Evolutionary conservation across 2,888 invertebrate genomes (phyloP), one percentile per base, ranked within the genome.

Genomic region (Dynastes maya): DNA sequence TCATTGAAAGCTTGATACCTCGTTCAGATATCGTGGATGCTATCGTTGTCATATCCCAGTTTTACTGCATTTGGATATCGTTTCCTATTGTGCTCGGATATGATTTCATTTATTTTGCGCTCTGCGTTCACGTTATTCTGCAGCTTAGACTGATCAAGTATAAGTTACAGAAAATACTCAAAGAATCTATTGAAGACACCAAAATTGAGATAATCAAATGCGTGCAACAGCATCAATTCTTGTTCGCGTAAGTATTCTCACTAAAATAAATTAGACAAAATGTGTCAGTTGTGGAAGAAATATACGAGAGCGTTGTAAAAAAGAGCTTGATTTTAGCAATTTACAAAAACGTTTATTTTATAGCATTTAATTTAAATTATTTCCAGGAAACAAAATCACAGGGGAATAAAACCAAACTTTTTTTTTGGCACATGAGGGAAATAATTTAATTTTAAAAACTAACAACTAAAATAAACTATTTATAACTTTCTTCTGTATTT

Each of bases 111-210:
- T 75, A 75, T 32, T 40, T 75, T 2, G 53, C 53, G 2, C 13
- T 53, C 13, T 53, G 53, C 13, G 16, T 53, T 3, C 53, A 53
- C 4, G 37, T 75, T 40, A n/a, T 64, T 5, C 27, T 75, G 16
- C 75, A 75, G 45, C 49, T 75, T 29, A 63, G 45, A 40, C n/a
- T 75, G 6, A 29, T 75, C n/a, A 64, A 64, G 29, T 9, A 45
- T 11, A 63, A 27, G 64, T 3, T 53, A 53, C 13, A 53, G 53
- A 16, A 53, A 2, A 13, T 53, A 53, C n/a, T 53, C 4, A 53
- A 53, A 53, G n/a, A 13, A 13, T 16, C 5, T 2, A 16, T 16
- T 13, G 53, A 53, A 53, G 53, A 53, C 13, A 53, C 16, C 16
- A 53, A 53, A 16, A 16, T 53, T 13, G 16, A 11, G 0, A 16